These are phyloP conservation scores for Contarinia nasturtii DNA, from an alignment of 1,140 invertebrate genomes.

Conservation along the genomic window DNA sequence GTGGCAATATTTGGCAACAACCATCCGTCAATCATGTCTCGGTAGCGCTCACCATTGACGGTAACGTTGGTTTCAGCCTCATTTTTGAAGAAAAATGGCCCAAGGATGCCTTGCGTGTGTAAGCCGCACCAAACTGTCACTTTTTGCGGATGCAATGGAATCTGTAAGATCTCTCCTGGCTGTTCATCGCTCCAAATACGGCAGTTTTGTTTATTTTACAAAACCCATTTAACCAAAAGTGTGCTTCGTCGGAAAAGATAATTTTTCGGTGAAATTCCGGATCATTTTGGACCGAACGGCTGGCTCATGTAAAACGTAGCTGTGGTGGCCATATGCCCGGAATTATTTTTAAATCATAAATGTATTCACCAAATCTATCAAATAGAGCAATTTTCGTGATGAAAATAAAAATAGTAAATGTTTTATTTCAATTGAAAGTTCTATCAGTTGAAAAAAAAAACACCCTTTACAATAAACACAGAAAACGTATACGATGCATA, in stretches of 20 bases:
- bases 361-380: too few species aligned
- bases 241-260: conserved; percentile 8
- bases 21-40: conserved; percentile 6
- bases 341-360: neutral
- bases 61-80: conserved; percentile 3
- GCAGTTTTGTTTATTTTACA: conserved; percentile 6
- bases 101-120: conserved; percentile 16
- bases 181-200: conserved; percentile 13
- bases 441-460: too few species aligned
- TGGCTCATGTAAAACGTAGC: neutral
- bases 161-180: conserved; percentile 13
- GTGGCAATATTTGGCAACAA: conserved; percentile 4
- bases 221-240: conserved; percentile 10
- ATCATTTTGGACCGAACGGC: neutral
- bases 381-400: too few species aligned
- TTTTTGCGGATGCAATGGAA: conserved; percentile 16
- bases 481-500: too few species aligned
- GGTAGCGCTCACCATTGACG: conserved; percentile 7
- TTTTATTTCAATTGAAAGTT: too few species aligned
- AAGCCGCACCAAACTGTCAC: conserved; percentile 20
- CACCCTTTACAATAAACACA: too few species aligned
- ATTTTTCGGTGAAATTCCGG: too few species aligned
- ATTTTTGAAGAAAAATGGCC: conserved; percentile 13
- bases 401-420: too few species aligned
- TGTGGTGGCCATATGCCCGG: neutral